Conservation (phyloP, 1,140 invertebrate genomes). For the Cyrtorhinus lividipennis region DNA sequence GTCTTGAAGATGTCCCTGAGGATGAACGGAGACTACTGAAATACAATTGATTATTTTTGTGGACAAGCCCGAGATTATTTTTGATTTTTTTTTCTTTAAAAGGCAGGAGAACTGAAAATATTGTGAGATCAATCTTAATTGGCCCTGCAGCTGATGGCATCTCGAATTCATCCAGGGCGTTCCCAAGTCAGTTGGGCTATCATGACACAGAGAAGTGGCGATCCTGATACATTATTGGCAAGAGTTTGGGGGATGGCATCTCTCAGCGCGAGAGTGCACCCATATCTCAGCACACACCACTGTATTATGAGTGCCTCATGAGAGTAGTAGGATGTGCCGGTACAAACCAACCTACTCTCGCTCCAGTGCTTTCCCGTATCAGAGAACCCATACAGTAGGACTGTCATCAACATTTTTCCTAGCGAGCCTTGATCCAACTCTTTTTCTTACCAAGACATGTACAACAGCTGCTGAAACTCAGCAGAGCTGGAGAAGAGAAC, state of each 20-base stretch:
- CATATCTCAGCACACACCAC: neutral
- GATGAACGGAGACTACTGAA: neutral
- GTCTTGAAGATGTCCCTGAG: neutral
- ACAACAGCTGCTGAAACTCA: too few species aligned
- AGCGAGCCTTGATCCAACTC: too few species aligned
- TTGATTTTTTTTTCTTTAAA: neutral
- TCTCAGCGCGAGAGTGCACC: neutral
- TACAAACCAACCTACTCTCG: neutral
- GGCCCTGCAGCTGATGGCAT: neutral
- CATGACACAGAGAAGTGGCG: too few species aligned
- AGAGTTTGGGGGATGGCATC: neutral
- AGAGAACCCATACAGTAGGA: neutral
- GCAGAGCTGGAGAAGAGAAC: too few species aligned
- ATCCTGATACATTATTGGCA: neutral
- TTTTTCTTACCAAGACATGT: too few species aligned
- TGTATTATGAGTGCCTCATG: neutral
- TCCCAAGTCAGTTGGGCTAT: neutral
- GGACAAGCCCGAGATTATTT: neutral
- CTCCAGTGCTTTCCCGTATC: neutral
- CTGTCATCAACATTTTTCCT: neutral
- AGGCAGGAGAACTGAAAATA: neutral
- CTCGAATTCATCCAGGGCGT: neutral
- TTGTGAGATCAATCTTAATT: neutral
- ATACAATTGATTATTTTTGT: neutral
- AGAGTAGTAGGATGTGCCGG: neutral